Base-by-base conservation (phyloP, 2,888 invertebrate genomes). In the Nemoura dubitans region DNA sequence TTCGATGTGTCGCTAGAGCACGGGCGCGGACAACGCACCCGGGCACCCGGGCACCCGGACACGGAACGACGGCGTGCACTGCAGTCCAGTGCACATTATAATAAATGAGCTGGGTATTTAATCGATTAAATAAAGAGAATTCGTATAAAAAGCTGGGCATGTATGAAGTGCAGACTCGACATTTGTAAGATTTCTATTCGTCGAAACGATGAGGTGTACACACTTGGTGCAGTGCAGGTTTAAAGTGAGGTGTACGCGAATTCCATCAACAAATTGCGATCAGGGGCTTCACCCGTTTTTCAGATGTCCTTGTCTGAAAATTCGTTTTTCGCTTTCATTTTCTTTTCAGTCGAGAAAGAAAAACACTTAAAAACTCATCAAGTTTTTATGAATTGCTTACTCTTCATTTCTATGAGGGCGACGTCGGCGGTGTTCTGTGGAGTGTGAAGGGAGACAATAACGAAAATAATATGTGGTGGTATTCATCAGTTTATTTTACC, bases 341-440 rank as follows among this genome's bases (percentile, higher is more conserved):
- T 59, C 59, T 59, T 59, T 59, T 7, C 14, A 21, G 16, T 21
- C 14, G 3, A 21, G 59, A 59, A 59, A 59, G 59, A 59, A 59
- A 59, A 59, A 59, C 59, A 59, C 59, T 59, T 59, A 59, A 59
- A 59, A 59, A 7, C 59, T 59, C 59, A 59, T 59, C 59, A 59
- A 21, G 59, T 59, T 59, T 59, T 59, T 59, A 16, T 59, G 59
- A 59, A 59, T 59, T 59, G 59, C 59, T 21, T 59, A 21, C 59
- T 10, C 59, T 16, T 6, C 36, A 36, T 10, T 36, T 36, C 59
- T 10, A 3, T 59, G 16, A 21, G 6, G 3, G 21, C 21, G 59
- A 10, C 59, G 59, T 21, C 21, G 59, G 59, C 59, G 59, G 59
- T 59, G 59, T 59, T 59, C 59, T 21, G 59, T 59, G 59, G 21